phyloP scores from a whole-genome alignment of 2,888 invertebrate genomes.

The Polyommatus iphigenia region DNA sequence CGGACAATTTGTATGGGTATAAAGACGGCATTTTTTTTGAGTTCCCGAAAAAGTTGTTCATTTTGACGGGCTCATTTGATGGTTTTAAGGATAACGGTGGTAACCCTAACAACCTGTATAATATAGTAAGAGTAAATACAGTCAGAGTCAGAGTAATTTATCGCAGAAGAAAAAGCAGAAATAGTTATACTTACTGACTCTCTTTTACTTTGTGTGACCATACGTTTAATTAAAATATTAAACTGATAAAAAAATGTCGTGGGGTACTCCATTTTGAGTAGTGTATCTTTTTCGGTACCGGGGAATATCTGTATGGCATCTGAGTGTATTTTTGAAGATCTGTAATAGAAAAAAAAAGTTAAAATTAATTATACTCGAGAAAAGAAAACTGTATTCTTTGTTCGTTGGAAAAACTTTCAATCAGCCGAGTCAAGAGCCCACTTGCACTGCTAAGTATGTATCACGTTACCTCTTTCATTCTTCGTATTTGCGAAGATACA shows the following conservation, averaged over 20 bases:
- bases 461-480: too few species aligned
- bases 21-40: too few species aligned
- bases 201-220: conserved; percentile 77
- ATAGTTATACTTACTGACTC: conserved; percentile 68
- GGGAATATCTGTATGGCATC: conserved; percentile 69
- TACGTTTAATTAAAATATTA: conserved; percentile 72
- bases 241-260: conserved; percentile 79
- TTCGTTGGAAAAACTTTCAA: not conserved
- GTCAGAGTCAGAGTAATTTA: too few species aligned
- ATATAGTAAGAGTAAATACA: too few species aligned
- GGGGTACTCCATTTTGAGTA: conserved; percentile 73
- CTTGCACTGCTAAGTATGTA: too few species aligned
- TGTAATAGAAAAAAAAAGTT: conserved; percentile 44
- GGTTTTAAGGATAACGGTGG: too few species aligned
- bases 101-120: too few species aligned
- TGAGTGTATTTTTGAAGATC: conserved; percentile 67
- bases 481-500: too few species aligned
- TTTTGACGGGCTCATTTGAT: too few species aligned
- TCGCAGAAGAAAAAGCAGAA: not conserved
- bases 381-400: too few species aligned
- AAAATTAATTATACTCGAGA: not conserved
- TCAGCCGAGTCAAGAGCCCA: not conserved
- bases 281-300: conserved; percentile 69
- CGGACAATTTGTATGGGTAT: too few species aligned
- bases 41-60: too few species aligned